These are phyloP conservation scores for Pseudorectes ferrugineus DNA, from an alignment of 2,113 vertebrate genomes.

Conservation along the genomic window DNA sequence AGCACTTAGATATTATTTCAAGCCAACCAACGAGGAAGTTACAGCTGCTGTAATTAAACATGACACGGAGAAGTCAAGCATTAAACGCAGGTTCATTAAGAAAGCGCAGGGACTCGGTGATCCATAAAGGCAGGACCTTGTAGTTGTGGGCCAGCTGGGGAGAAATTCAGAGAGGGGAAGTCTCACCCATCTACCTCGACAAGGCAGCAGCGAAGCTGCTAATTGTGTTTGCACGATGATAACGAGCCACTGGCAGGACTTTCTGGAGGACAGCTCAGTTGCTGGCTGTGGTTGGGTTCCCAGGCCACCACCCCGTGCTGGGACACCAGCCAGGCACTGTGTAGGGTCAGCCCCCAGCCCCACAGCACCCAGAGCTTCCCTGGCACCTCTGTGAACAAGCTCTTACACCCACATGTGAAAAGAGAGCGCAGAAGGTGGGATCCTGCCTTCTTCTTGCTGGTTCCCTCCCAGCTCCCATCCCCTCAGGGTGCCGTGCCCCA, in stretches of 20 bases:
- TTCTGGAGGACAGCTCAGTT: neutral
- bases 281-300: neutral
- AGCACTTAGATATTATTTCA: constrained; percentile 63
- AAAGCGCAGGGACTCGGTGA: neutral
- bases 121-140: constrained; percentile 55
- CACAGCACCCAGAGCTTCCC: neutral
- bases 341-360: neutral
- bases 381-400: neutral
- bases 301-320: fast-evolving
- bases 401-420: fast-evolving
- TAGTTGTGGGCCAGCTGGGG: neutral
- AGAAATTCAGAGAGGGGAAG: neutral
- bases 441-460: neutral
- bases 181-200: neutral
- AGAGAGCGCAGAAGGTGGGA: neutral
- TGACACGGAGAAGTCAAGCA: constrained; percentile 64
- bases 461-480: neutral
- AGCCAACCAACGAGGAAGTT: constrained; percentile 42
- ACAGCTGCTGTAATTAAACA: constrained; percentile 68
- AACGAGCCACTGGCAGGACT: neutral
- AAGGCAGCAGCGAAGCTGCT: neutral
- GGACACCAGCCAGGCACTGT: neutral
- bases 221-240: neutral
- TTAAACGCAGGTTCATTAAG: constrained; percentile 66
- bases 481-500: fast-evolving